phyloP scores from a whole-genome alignment of 2,888 invertebrate species.

The Julus scandinavius region DNA sequence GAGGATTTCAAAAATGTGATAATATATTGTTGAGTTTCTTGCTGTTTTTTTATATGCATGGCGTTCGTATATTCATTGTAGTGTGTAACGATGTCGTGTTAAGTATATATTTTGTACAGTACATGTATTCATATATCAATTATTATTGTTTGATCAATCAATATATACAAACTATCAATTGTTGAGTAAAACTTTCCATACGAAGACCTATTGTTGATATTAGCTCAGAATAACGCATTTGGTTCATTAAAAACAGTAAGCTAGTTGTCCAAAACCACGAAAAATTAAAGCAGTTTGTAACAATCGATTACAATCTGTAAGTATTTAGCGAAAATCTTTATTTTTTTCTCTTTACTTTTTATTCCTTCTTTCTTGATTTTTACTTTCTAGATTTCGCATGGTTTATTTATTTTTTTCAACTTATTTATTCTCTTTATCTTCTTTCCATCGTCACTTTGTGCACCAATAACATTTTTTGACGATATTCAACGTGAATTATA shows the following conservation, averaged over 20 bases:
- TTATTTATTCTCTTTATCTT: neutral
- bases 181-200: neutral
- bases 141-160: conserved; percentile 2
- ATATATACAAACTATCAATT: neutral
- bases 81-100: neutral
- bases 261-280: neutral
- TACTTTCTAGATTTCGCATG: conserved; percentile 33
- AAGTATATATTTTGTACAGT: conserved; percentile 40
- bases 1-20: conserved; percentile 4
- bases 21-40: conserved; percentile 3
- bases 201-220: neutral
- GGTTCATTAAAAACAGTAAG: conserved; percentile 4
- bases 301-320: conserved; percentile 46
- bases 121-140: conserved; percentile 20
- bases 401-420: neutral
- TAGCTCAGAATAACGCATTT: conserved; percentile 22
- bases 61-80: conserved; percentile 33
- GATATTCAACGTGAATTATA: conserved; percentile 18
- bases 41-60: conserved; percentile 15
- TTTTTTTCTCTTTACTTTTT: conserved; percentile 31
- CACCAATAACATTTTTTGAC: neutral
- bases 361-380: neutral
- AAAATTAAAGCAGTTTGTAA: conserved; percentile 34
- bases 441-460: conserved; percentile 38
- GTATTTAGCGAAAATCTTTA: neutral